Percentiles rank a stretch among this genome's conserved stretches.
Conservation (phyloP, 2,888 invertebrate species). For the Eurytoma adleriae region DNA sequence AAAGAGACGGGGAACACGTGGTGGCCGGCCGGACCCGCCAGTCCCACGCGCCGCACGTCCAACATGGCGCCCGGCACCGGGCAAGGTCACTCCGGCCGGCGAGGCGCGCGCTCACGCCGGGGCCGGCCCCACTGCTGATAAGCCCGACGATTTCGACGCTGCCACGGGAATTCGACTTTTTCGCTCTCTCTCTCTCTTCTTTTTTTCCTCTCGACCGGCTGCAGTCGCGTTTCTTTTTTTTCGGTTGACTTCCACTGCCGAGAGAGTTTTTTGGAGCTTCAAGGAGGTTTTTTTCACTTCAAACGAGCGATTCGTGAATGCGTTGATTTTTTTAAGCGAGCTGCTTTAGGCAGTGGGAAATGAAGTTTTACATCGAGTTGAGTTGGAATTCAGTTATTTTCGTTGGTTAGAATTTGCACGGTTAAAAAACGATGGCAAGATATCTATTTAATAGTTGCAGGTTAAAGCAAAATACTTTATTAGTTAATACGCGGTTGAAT, state of each 20-base stretch:
- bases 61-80: slow-evolving; percentile 69
- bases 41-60: slow-evolving; percentile 62
- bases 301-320: too few relatives aligned
- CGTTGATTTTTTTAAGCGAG: too few relatives aligned
- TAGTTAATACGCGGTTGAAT: too few relatives aligned
- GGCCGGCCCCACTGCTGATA: too few relatives aligned
- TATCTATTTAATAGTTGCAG: too few relatives aligned
- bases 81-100: slow-evolving; percentile 68
- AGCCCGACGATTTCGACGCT: not conserved
- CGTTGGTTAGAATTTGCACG: too few relatives aligned
- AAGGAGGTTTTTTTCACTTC: not conserved
- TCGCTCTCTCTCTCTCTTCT: not conserved
- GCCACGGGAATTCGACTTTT: not conserved
- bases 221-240: not conserved
- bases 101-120: slow-evolving; percentile 54
- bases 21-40: not conserved
- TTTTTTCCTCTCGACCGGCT: not conserved
- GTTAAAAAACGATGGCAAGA: too few relatives aligned
- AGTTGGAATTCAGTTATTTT: too few relatives aligned
- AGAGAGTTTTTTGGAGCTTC: too few relatives aligned
- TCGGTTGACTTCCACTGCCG: not conserved
- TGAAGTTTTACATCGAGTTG: too few relatives aligned
- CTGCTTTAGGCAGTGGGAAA: too few relatives aligned
- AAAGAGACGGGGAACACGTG: slow-evolving; percentile 43
- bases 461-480: too few relatives aligned